These are phyloP conservation scores for Tapirus indicus DNA, from an alignment of 2,797 vertebrate genomes.

Conservation along the genomic window DNA sequence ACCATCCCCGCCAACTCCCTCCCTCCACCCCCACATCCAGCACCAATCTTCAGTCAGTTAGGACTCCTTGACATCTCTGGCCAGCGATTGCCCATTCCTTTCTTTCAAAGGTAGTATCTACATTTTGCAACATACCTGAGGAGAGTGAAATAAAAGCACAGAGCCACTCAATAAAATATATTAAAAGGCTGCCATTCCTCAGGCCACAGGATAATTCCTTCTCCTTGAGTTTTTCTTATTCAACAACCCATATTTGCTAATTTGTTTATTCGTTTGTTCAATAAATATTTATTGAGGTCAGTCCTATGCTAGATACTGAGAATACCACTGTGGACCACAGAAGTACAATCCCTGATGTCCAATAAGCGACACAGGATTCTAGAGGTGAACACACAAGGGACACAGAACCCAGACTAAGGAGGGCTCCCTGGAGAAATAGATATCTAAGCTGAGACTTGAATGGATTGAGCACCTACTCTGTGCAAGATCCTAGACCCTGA, in stretches of 20 bases:
- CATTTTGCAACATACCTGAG: not conserved
- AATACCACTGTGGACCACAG: not conserved
- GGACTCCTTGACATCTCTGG: not conserved
- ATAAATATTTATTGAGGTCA: constrained; percentile 22
- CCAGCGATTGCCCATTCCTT: not conserved
- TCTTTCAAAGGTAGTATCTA: not conserved
- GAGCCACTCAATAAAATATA: not conserved
- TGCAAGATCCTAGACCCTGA: not conserved
- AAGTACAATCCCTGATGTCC: not conserved
- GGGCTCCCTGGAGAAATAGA: not conserved
- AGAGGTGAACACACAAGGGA: not conserved
- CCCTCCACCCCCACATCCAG: not conserved
- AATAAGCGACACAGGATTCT: not conserved
- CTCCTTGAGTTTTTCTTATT: constrained; percentile 19
- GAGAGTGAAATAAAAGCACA: constrained; percentile 15
- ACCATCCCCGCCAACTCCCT: not conserved
- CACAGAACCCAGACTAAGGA: not conserved
- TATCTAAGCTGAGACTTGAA: not conserved
- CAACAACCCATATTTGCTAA: not conserved
- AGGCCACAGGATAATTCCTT: not conserved
- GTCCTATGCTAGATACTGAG: not conserved
- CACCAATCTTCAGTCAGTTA: not conserved
- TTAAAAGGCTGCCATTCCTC: constrained; percentile 12
- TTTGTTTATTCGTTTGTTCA: constrained; percentile 16
- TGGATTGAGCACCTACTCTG: not conserved